phyloP scores from a whole-genome alignment of 2,888 invertebrate species.

The Perdita meconis region DNA sequence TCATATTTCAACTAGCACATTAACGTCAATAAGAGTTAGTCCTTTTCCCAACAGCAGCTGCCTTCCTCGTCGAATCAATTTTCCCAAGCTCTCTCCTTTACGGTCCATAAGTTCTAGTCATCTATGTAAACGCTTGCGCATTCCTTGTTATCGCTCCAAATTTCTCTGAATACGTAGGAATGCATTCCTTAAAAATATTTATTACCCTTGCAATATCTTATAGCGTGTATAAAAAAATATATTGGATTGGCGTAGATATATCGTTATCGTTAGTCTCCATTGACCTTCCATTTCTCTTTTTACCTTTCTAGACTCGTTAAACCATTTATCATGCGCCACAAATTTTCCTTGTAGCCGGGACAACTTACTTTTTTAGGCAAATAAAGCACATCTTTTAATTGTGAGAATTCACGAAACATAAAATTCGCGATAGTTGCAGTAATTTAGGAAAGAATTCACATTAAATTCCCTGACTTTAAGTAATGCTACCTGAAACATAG shows the following conservation, averaged over 20 bases:
- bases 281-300: neutral
- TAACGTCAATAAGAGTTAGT: neutral
- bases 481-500: too few relatives aligned
- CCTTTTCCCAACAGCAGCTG: neutral
- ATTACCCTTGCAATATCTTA: neutral
- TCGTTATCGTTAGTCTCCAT: constrained; percentile 6
- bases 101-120: constrained; percentile 1
- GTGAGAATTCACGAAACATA: too few relatives aligned
- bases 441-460: too few relatives aligned
- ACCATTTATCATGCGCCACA: neutral
- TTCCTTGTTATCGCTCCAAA: constrained; percentile 4
- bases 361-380: too few relatives aligned
- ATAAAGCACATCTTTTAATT: too few relatives aligned
- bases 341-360: neutral
- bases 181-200: neutral
- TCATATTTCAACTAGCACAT: neutral
- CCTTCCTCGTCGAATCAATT: neutral
- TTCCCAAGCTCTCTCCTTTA: constrained; percentile 5
- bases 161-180: neutral
- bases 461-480: too few relatives aligned
- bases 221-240: neutral
- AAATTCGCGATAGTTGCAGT: too few relatives aligned
- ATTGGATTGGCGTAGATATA: constrained; percentile 3
- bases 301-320: neutral
- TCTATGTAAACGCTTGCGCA: neutral